Percentiles rank a stretch among this genome's conserved stretches.
These are phyloP conservation scores for Terebella lapidaria DNA, from an alignment of 2,888 invertebrate genomes.

Conservation along the genomic window DNA sequence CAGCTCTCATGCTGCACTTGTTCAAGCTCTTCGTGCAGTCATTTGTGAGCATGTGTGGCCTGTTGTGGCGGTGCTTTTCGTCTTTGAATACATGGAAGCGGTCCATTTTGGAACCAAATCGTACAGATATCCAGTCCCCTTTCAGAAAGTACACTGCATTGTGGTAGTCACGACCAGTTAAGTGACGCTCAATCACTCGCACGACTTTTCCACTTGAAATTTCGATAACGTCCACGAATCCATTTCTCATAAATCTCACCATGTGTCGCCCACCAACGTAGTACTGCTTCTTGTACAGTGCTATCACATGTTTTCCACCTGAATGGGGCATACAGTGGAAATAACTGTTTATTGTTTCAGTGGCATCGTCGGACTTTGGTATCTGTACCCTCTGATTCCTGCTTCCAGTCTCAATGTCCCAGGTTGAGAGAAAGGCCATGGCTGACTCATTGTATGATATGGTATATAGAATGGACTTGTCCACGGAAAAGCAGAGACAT, in stretches of 20 bases:
- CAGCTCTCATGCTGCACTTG: neutral
- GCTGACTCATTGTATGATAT: neutral
- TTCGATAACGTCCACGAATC: conserved; percentile 2
- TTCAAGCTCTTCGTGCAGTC: neutral
- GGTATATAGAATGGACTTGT: neutral
- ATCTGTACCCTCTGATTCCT: neutral
- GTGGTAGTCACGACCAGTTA: neutral
- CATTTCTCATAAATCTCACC: no score
- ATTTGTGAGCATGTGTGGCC: conserved; percentile 18
- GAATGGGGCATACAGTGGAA: neutral
- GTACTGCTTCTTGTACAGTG: neutral
- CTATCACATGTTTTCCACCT: neutral
- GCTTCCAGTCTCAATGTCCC: conserved; percentile 2
- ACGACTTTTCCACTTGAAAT: neutral
- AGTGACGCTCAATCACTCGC: neutral
- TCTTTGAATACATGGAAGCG: conserved; percentile 87
- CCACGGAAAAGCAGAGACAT: neutral
- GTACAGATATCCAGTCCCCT: conserved; percentile 7
- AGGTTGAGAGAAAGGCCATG: neutral
- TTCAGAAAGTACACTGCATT: neutral
- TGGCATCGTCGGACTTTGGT: neutral
- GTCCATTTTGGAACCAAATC: conserved; percentile 61
- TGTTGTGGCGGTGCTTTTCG: conserved; percentile 66
- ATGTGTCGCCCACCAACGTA: neutral
- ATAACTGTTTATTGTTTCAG: neutral